A percentile compares a stretch with the other conserved stretches of the same genome.
Evolutionary conservation across 2,797 vertebrate genomes (phyloP).

Genomic region (Parauchenoglanis punctatus): DNA sequence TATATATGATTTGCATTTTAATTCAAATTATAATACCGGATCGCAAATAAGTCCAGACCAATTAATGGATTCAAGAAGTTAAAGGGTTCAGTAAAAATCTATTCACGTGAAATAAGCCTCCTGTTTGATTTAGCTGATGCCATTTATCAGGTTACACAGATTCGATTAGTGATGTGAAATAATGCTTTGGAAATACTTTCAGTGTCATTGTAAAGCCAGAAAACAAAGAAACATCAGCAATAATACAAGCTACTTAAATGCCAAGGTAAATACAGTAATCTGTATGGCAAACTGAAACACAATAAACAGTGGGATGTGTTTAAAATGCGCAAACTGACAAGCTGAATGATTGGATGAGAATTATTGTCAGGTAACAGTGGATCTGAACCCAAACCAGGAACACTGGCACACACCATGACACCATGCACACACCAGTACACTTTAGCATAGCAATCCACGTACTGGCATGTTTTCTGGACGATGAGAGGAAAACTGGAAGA

Average conservation of each 20-base stretch:
- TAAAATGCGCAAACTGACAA: background rate
- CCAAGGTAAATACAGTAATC: background rate
- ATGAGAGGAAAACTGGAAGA: background rate
- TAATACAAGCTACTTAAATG: background rate
- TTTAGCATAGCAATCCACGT: background rate
- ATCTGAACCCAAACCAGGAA: background rate
- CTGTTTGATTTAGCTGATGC: background rate
- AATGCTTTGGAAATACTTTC: background rate
- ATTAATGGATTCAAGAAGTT: background rate
- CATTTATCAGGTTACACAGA: background rate
- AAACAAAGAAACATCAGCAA: conserved; percentile 13
- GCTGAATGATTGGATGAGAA: background rate
- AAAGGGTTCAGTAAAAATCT: background rate
- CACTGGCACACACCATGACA: background rate
- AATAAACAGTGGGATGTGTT: background rate
- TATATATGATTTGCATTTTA: background rate
- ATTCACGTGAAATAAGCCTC: conserved; percentile 5
- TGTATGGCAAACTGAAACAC: background rate
- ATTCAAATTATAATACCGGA: background rate
- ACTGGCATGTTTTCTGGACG: background rate
- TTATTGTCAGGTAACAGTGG: background rate
- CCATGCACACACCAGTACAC: background rate
- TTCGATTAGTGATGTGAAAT: background rate
- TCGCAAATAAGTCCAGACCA: background rate
- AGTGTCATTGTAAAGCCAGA: background rate